Base-by-base conservation (phyloP, 1,140 invertebrate species). In the Drosophila lowei region DNA sequence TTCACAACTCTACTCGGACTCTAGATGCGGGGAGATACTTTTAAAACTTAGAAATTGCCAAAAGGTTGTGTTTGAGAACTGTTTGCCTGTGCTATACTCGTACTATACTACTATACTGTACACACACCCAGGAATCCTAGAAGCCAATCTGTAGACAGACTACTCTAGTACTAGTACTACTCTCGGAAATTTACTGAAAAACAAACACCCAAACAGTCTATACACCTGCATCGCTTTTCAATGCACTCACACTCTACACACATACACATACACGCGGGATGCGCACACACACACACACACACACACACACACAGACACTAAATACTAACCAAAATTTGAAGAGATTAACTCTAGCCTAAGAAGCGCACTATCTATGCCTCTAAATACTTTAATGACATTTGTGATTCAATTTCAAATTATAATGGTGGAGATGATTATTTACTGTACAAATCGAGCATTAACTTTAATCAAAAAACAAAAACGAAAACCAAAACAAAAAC, bases 321-420 rank as follows among this genome's bases (percentile, higher is more conserved):
- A 71, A 47, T 47, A 57, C 62, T 54, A 61, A 46, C 55, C n/a
- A 72, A 77, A 60, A 67, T 23, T 63, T 59, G 54, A 18, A 64
- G 72, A 47, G 54, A 72, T 74, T 73, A 65, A 68, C 48, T 67
- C 25, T 76, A 84, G 83, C 48, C 48, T 86, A 88, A 77, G 83
- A 13, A 38, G 34, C 34, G 34, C 34, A 38, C 34, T 65, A 70
- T 70, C 66, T 71, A 77, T 71, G 73, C 63, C 41, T 66, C 72
- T 30, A 52, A 66, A 79, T 63, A 86, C 80, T 84, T 84, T 84
- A 48, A 83, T 43, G 77, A 83, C 66, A 88, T 86, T 88, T 86
- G 83, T 86, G 81, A 86, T 86, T 86, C 61, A 78, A 86, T 85
- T 85, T 71, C 52, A 85, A 85, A 85, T 85, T 85, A 85, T 74